Conservation (phyloP, 2,797 vertebrate genomes). For the Typhlichthys eigenmanni region DNA sequence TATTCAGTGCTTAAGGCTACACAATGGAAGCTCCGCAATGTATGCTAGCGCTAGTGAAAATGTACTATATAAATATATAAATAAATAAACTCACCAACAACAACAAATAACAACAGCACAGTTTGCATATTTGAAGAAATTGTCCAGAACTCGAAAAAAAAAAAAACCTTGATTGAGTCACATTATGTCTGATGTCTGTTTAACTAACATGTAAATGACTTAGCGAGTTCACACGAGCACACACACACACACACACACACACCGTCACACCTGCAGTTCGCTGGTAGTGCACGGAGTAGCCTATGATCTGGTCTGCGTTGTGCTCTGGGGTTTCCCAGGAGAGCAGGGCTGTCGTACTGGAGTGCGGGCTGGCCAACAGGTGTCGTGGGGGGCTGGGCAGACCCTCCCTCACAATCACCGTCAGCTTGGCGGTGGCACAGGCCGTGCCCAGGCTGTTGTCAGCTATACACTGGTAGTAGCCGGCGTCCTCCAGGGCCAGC, state of each 20-base stretch:
- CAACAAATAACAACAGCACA: too few species aligned
- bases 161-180: too few species aligned
- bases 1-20: too few species aligned
- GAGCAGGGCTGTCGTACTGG: conserved; percentile 88
- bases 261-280: conserved; percentile 75
- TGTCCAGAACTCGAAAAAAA: too few species aligned
- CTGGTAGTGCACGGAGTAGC: conserved; percentile 96
- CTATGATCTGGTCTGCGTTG: conserved; percentile 95
- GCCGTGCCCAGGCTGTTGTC: conserved; percentile 89
- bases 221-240: background rate
- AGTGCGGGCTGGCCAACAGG: conserved; percentile 82
- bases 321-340: conserved; percentile 91
- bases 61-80: too few species aligned
- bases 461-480: conserved; percentile 96
- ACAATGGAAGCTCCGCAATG: too few species aligned
- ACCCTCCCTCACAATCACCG: conserved; percentile 92
- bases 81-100: too few species aligned
- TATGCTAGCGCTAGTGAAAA: too few species aligned
- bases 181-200: too few species aligned
- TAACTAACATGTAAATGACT: too few species aligned
- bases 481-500: conserved; percentile 89
- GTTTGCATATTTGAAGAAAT: too few species aligned
- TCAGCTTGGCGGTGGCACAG: conserved; percentile 90
- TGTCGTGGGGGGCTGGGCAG: conserved; percentile 89
- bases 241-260: conserved; percentile 10